Base-by-base conservation (phyloP, 2,888 invertebrate genomes). In the Plagiodera versicolora region DNA sequence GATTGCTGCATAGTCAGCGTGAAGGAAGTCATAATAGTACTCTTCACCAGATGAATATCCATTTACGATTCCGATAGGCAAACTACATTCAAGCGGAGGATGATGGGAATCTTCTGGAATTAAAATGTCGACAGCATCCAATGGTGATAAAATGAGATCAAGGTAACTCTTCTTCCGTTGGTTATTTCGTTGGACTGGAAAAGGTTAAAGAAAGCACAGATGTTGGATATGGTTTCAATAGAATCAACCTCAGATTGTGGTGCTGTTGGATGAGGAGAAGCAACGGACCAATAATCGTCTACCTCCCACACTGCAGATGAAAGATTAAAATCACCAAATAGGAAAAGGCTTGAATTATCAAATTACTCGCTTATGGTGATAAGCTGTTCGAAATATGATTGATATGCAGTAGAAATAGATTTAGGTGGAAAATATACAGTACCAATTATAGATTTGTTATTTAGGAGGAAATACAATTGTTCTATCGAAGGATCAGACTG, bases 241-340 rank as follows among this genome's bases (percentile, higher is more conserved):
- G 20, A 54, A 46, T 54, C 54, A 54, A 14, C 17, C 17, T 45
- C 54, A 14, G 48, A 16, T 47, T 47, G 32, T 1, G 28, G 24
- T 30, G 47, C 47, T 63, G 48, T 11, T 11, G 39, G 17, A 28
- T 16, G 56, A 45, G 44, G 45, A 54, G 46, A 54, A 54, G 54
- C 28, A 48, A 18, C 32, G n/a, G 56, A 56, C 28, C 56, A 56
- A 47, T 48, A 56, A 56, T 48, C 48, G 6, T 56, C 49, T 18
- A 39, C 24, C 1, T 57, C 50, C 50, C 49, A 51, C n/a, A 54
- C 45, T 54, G 39, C 54, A 44, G 54, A 54, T 14, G 28, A 45
- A 55, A 55, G 49, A 49, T 49, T 14, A 28, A 49, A 49, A 49
- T 24, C 49, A 0, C 49, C 49, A 49, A 49, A n/a, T n/a, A n/a